A percentile compares a stretch with the other conserved stretches of the same genome.
phyloP scores from a whole-genome alignment of 2,113 vertebrate genomes.

The Etheostoma cragini region DNA sequence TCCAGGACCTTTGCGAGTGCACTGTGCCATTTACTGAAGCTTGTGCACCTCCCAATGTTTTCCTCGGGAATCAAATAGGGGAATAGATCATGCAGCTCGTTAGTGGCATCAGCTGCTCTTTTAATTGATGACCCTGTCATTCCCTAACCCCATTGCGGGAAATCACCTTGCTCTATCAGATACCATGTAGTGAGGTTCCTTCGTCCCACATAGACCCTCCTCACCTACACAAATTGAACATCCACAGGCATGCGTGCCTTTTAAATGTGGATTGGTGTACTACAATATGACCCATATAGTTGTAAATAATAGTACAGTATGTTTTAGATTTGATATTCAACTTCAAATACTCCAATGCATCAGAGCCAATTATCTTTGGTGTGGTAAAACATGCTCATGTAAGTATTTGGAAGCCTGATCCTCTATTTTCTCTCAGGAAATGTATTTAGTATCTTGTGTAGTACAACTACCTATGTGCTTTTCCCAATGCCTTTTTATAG shows the following conservation, averaged over 20 bases:
- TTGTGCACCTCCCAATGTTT: constrained; percentile 39
- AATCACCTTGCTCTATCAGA: constrained; percentile 51
- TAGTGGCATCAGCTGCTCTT: constrained; percentile 73
- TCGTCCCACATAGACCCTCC: constrained; percentile 26
- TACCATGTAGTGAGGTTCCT: constrained; percentile 45
- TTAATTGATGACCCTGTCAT: constrained; percentile 77
- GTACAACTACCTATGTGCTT: constrained; percentile 42
- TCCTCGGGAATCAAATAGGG: constrained; percentile 3
- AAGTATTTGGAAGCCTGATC: constrained; percentile 47
- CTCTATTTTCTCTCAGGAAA: constrained; percentile 37
- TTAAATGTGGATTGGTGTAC: constrained; percentile 21
- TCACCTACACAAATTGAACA: background rate
- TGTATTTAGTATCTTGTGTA: constrained; percentile 67
- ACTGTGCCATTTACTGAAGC: constrained; percentile 32
- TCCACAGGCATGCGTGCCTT: constrained; percentile 4
- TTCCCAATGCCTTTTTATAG: constrained; percentile 53
- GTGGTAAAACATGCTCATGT: constrained; percentile 38
- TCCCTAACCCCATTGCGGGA: constrained; percentile 74
- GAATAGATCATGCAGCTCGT: constrained; percentile 77
- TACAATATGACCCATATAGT: background rate
- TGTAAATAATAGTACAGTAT: constrained; percentile 17
- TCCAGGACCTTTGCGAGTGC: constrained; percentile 20
- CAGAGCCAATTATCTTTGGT: constrained; percentile 40
- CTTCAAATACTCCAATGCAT: constrained; percentile 43
- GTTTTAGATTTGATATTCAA: constrained; percentile 49